Evolutionary conservation across 2,113 vertebrate species (phyloP).

Genomic region (Sakesphorus luctuosus): DNA sequence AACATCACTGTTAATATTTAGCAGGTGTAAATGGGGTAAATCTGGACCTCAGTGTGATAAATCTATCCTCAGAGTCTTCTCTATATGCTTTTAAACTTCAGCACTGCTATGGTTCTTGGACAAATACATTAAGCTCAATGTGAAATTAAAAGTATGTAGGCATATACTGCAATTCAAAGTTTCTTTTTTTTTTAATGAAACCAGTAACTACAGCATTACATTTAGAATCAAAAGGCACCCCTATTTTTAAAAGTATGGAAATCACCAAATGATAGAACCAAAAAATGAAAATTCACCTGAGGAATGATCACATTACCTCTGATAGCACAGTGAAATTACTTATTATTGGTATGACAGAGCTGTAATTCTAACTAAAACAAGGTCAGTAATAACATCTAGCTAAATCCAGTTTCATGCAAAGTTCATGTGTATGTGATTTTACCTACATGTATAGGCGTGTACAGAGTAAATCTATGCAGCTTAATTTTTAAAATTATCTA

Average conservation of each 20-base stretch:
- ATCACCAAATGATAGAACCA: background rate
- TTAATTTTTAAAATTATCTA: background rate
- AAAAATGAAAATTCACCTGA: background rate
- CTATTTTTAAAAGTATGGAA: background rate
- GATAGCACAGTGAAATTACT: background rate
- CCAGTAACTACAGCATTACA: background rate
- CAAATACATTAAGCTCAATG: background rate
- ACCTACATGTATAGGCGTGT: background rate
- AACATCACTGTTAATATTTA: background rate
- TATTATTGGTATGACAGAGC: background rate
- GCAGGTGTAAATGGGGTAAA: background rate
- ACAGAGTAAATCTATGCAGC: background rate
- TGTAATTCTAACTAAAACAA: background rate
- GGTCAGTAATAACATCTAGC: background rate
- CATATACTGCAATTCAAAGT: background rate
- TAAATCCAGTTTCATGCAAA: background rate
- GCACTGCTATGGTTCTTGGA: background rate
- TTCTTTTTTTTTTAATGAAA: background rate
- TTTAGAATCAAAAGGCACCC: background rate
- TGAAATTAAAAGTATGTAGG: background rate
- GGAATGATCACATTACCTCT: background rate
- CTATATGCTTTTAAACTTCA: background rate
- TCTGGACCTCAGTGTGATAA: background rate
- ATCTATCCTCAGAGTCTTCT: background rate
- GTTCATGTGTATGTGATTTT: background rate